Conservation (phyloP, 2,113 vertebrate species). For the Ia io region DNA sequence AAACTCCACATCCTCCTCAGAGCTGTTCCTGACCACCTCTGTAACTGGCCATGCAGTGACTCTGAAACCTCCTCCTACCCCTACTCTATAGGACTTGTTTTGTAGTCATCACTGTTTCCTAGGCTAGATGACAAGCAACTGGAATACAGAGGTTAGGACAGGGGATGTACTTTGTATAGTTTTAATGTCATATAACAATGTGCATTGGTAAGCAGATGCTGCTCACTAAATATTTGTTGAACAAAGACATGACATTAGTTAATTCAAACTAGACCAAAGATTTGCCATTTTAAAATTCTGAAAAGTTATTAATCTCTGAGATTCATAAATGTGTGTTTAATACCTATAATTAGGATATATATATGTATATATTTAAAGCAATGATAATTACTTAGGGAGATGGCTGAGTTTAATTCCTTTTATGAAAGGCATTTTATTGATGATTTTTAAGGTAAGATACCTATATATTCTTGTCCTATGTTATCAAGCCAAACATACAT, state of each 20-base stretch:
- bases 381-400: not conserved
- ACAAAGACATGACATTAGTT: not conserved
- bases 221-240: not conserved
- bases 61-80: not conserved
- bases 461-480: not conserved
- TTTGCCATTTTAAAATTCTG: not conserved
- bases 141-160: not conserved
- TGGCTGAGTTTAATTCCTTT: not conserved
- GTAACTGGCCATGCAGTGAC: not conserved
- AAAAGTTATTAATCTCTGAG: not conserved
- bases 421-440: not conserved
- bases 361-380: not conserved
- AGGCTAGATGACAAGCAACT: not conserved
- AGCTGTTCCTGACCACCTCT: not conserved
- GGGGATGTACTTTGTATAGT: not conserved
- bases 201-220: not conserved
- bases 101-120: not conserved
- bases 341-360: not conserved
- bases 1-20: rapidly evolving
- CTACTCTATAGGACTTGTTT: rapidly evolving
- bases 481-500: conserved; percentile 14
- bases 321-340: not conserved
- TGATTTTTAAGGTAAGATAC: not conserved
- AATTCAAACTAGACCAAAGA: not conserved
- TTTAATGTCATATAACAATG: not conserved